These are phyloP conservation scores for Choristoneura fumiferana DNA, from an alignment of 1,140 invertebrate species.

Conservation along the genomic window DNA sequence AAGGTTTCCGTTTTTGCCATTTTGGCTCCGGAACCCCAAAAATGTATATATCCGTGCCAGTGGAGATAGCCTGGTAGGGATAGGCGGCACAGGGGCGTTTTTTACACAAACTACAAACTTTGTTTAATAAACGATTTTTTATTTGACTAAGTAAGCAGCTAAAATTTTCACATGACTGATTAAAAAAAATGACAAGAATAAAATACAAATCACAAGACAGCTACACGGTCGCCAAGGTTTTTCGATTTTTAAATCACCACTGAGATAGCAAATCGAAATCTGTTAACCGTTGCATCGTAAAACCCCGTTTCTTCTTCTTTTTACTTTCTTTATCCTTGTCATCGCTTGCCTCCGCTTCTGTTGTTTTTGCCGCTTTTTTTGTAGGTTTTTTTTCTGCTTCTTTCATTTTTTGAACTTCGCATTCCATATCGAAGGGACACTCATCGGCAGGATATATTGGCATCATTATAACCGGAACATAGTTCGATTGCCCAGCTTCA, in stretches of 20 bases:
- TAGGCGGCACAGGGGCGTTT: no score
- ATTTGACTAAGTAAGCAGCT: no score
- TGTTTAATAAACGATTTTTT: no score
- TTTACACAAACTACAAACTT: no score
- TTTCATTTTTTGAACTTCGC: slow-evolving; percentile 52
- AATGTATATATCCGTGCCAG: no score
- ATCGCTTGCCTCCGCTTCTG: slow-evolving; percentile 1
- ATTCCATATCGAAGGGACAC: slow-evolving; percentile 61
- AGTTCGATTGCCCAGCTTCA: slow-evolving; percentile 42
- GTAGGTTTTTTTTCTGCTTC: slow-evolving; percentile 39
- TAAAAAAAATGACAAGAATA: no score
- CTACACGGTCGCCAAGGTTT: no score
- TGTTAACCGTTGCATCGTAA: slow-evolving; percentile 56
- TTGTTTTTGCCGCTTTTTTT: slow-evolving; percentile 34
- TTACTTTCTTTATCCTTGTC: slow-evolving; percentile 51
- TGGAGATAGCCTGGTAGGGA: no score
- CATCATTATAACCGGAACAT: slow-evolving; percentile 69
- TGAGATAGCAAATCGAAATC: slow-evolving; percentile 66
- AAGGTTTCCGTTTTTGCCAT: no score
- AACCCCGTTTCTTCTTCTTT: slow-evolving; percentile 55
- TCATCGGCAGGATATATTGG: slow-evolving; percentile 55
- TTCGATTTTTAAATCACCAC: slow-evolving; percentile 51
- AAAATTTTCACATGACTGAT: no score
- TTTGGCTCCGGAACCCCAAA: no score
- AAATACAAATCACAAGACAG: no score